phyloP scores from a whole-genome alignment of 2,888 invertebrate species.

The Dolomedes plantarius region DNA sequence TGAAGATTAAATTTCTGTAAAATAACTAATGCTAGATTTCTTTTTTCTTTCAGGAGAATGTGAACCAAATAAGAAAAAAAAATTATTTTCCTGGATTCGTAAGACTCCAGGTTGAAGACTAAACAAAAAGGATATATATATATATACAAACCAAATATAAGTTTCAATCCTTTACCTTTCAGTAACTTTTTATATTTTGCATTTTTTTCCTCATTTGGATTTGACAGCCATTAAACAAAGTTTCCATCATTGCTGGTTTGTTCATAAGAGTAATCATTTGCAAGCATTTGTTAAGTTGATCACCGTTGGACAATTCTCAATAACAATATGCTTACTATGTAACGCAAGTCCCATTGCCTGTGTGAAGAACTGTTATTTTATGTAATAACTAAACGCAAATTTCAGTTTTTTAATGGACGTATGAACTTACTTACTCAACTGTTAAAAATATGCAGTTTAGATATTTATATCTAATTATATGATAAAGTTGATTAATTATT shows the following conservation, averaged over 20 bases:
- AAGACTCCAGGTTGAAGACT: conserved; percentile 30
- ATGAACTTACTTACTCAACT: not conserved
- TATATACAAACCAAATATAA: conserved; percentile 39
- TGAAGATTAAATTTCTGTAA: no score
- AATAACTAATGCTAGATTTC: no score
- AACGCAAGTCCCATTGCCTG: conserved; percentile 38
- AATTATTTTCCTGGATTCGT: conserved; percentile 33
- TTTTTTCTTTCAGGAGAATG: conserved; percentile 18
- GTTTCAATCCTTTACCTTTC: conserved; percentile 22
- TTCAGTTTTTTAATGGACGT: not conserved
- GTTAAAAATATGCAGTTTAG: not conserved
- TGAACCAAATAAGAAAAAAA: conserved; percentile 23
- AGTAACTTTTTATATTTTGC: conserved; percentile 38
- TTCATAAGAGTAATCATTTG: conserved; percentile 23
- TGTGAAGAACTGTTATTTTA: not conserved
- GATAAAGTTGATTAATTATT: not conserved
- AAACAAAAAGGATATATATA: conserved; percentile 30
- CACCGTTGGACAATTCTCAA: conserved; percentile 53
- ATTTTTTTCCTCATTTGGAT: conserved; percentile 44
- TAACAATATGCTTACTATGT: conserved; percentile 59
- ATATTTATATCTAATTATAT: conserved; percentile 11
- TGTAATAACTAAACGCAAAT: not conserved
- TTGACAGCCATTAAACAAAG: conserved; percentile 17
- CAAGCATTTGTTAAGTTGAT: conserved; percentile 62
- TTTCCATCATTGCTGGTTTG: conserved; percentile 40